Evolutionary conservation across 2,888 invertebrate genomes (phyloP).

Genomic region (Drosophila mimetica): DNA sequence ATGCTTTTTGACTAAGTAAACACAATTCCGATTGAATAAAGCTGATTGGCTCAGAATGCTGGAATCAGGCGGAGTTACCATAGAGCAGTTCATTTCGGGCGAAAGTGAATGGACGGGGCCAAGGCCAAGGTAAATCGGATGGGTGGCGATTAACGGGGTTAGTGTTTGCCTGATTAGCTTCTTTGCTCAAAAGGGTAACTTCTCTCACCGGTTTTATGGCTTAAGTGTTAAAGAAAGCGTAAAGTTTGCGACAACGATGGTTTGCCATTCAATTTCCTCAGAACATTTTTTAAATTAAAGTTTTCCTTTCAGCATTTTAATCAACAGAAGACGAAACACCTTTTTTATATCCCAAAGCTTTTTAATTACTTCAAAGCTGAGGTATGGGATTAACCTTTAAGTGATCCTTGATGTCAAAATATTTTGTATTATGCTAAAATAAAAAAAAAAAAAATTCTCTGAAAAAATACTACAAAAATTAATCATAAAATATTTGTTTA

Average conservation of each 20-base stretch:
- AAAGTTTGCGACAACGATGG: too few species aligned
- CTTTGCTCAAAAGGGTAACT: neutral
- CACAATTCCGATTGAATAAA: slow-evolving; percentile 48
- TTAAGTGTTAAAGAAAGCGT: neutral
- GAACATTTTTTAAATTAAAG: neutral
- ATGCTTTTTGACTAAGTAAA: slow-evolving; percentile 51
- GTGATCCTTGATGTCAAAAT: neutral
- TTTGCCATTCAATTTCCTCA: neutral
- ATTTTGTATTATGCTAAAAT: too few species aligned
- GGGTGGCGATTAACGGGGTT: slow-evolving; percentile 10
- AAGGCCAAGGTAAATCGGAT: slow-evolving; percentile 16
- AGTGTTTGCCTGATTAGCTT: slow-evolving; percentile 14
- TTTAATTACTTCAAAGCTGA: slow-evolving; percentile 1
- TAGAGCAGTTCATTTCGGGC: slow-evolving; percentile 13
- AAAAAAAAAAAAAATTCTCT: too few species aligned
- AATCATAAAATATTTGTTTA: too few species aligned
- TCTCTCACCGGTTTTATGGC: neutral
- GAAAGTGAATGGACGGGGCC: slow-evolving; percentile 8
- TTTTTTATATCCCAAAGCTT: neutral
- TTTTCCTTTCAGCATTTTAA: neutral
- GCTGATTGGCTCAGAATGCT: slow-evolving; percentile 27
- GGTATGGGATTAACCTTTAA: neutral
- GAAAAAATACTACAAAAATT: too few species aligned
- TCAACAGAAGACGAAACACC: slow-evolving; percentile 3
- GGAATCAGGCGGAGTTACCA: slow-evolving; percentile 12